Conservation (phyloP, 2,888 invertebrate genomes). For the Callyntrura sp. region DNA sequence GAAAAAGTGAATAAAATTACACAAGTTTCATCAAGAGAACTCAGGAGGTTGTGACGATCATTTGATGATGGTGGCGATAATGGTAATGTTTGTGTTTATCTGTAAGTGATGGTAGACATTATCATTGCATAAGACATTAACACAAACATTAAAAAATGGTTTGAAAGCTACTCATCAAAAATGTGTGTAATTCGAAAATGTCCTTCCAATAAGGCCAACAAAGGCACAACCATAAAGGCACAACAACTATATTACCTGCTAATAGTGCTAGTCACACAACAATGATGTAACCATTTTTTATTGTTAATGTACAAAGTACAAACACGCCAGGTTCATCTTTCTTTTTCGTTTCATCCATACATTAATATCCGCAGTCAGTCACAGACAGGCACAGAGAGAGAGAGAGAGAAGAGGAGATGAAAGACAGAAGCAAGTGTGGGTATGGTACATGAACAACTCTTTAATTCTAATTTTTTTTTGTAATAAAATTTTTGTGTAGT, state of each 20-base stretch:
- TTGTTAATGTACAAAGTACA: constrained; percentile 70
- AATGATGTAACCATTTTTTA: constrained; percentile 53
- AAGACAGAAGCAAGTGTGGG: constrained; percentile 29
- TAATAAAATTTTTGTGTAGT: constrained; percentile 37
- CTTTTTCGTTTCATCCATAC: constrained; percentile 5
- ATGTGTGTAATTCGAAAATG: constrained; percentile 37
- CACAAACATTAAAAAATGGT: constrained; percentile 57
- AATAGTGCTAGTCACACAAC: background rate
- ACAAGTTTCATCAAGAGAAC: background rate
- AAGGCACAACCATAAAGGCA: background rate
- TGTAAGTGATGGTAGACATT: background rate
- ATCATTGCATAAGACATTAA: constrained; percentile 59
- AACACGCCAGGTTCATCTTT: constrained; percentile 51
- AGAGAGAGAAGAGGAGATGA: too few relatives aligned
- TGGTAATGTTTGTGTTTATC: constrained; percentile 5
- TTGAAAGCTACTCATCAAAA: constrained; percentile 36
- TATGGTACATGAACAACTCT: background rate
- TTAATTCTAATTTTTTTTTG: constrained; percentile 33
- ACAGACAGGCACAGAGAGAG: background rate
- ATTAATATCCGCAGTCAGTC: background rate
- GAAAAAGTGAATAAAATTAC: background rate
- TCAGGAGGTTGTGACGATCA: background rate
- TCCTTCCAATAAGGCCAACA: constrained; percentile 14
- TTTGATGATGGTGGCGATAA: background rate
- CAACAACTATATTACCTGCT: background rate